Evolutionary conservation across 2,888 invertebrate species (phyloP), one percentile per base, ranked within the genome.

Genomic region (Acleris cristana): DNA sequence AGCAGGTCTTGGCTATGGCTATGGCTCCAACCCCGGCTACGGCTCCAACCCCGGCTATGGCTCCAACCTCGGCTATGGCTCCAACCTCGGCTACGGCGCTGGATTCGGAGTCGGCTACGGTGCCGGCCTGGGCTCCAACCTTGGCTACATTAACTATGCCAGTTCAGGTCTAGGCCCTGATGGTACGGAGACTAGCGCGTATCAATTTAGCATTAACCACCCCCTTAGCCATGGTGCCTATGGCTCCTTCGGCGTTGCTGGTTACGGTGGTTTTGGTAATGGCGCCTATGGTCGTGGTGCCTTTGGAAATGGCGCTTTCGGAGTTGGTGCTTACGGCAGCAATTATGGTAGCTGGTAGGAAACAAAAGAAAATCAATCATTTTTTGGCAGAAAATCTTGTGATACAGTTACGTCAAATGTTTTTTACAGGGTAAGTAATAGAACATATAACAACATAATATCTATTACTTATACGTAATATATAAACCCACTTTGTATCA

Each of bases 261-360:
- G 55, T 30, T 71, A 72, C 56, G 67, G 66, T 30, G 58, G 56
- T 26, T 45, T 55, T 34, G 58, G 59, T 10, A 19, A 34, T 10
- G 52, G 56, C 14, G 49, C 51, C 23, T 19, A 56, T 19, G 55
- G 55, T n/a, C 44, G 30, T 23, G 40, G 40, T 30, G 21, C 60
- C 52, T 59, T 30, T n/a, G 62, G 48, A 8, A 49, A 44, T 21
- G 54, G 53, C 52, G 62, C 45, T 26, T 19, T 65, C 48, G 52
- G 58, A 6, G 60, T 69, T 30, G 76, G 72, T 3, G 72, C 71
- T 18, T 70, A 69, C 54, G 70, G 52, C 52, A 45, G 64, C 19
- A 34, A 12, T 30, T 69, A 73, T 52, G 70, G 62, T 53, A 68
- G 70, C 16, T 69, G 69, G 69, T 69, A 45, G 56, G 45, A 34